Evolutionary conservation across 1,140 invertebrate genomes (phyloP), one percentile per base, ranked within the genome.

Genomic region (Aphaenogaster floridana): DNA sequence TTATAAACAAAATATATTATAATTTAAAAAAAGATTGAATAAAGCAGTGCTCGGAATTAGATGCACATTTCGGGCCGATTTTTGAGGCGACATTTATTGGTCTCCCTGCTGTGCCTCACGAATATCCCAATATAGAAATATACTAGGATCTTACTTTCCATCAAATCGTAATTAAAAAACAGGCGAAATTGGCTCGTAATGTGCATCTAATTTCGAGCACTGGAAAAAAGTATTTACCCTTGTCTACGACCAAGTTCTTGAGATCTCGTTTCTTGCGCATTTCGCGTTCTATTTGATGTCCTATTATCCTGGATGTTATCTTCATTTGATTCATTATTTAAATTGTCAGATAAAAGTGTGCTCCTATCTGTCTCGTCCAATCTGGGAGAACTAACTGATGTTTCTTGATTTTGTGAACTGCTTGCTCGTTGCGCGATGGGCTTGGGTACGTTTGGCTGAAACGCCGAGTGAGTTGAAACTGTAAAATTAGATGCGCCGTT

Each of bases 381-480:
- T 79, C 80, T 76, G n/a, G 45, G 17, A 45, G 57, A 52, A 39
- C n/a, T 36, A 39, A 50, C 2, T 39, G 74, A 5, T 6, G 5
- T 13, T 21, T 74, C 69, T 69, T 45, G 64, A 76, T 77, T 89
- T 48, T 87, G 84, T 6, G 45, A 21, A 7, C 15, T 80, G 17
- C 1, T 80, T 11, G 42, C 21, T 36, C 79, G 72, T 61, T 76
- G 54, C 13, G 72, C n/a, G 4, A 71, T 36, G 48, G 86, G 69
- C 9, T 92, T 80, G 15, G 90, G 87, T 21, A 92, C 87, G 54
- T 91, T 93, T 3, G 93, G 94, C 61, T 95, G 93, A 89, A 95
- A 95, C 1, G 94, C 95, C 3, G 94, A 95, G 13, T 92, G 92
- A 34, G 91, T 94, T 3, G 94, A 95, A 11, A 94, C 92, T 15